These are phyloP conservation scores for Mastacembelus armatus DNA, from an alignment of 2,797 vertebrate genomes.

Conservation along the genomic window DNA sequence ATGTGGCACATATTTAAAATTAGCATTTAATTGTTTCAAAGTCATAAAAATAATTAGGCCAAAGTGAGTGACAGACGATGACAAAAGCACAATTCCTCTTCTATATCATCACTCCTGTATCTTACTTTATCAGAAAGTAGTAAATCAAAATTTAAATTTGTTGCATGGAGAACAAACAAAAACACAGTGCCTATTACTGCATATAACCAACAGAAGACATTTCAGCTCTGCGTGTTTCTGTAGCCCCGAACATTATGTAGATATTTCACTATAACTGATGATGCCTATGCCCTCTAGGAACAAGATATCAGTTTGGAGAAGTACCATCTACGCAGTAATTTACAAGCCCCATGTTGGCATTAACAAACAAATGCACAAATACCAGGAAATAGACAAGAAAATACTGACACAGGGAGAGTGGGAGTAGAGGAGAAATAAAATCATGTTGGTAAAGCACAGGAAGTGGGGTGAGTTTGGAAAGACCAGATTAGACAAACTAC, in stretches of 20 bases:
- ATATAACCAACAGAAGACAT: not conserved
- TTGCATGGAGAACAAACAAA: not conserved
- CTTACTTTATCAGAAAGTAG: not conserved
- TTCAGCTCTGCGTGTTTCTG: not conserved
- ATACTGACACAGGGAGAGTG: constrained; percentile 11
- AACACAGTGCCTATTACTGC: not conserved
- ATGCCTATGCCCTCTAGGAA: constrained; percentile 21
- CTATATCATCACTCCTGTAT: not conserved
- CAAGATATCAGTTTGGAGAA: no score
- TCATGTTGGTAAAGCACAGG: constrained; percentile 56
- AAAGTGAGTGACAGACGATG: constrained; percentile 1
- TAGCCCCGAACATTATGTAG: not conserved
- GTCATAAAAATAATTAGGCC: constrained; percentile 26
- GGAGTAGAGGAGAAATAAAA: constrained; percentile 43
- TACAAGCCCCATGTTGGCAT: no score
- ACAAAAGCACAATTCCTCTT: not conserved
- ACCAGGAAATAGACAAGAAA: constrained; percentile 7
- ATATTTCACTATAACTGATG: constrained; percentile 25
- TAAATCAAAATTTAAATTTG: not conserved
- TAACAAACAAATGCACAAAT: no score
- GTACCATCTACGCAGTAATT: no score
- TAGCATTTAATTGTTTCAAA: constrained; percentile 27
- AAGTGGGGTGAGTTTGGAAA: constrained; percentile 66
- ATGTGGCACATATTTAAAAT: constrained; percentile 19
- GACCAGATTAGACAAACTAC: constrained; percentile 77